Conservation (phyloP, 2,888 invertebrate genomes). For the Xestoiulus laeticollis region DNA sequence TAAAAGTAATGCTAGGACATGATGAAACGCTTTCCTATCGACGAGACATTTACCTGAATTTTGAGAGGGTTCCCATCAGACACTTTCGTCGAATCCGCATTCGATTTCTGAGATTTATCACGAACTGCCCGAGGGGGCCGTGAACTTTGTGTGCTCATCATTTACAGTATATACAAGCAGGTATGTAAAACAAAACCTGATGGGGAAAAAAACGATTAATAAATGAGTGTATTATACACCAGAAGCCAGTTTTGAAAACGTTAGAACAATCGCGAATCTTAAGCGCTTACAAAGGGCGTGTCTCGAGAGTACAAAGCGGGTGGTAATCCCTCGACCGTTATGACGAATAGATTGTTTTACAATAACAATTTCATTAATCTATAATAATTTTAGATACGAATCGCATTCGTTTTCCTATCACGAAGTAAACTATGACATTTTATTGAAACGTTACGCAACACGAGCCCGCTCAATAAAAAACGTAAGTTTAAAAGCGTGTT, state of each 20-base stretch:
- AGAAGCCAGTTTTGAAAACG: too few species aligned
- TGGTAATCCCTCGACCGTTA: too few species aligned
- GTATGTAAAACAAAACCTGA: conserved; percentile 51
- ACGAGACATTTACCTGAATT: conserved; percentile 42
- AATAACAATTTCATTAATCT: too few species aligned
- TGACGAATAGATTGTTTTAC: too few species aligned
- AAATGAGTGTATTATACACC: too few species aligned
- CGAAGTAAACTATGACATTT: too few species aligned
- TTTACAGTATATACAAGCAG: conserved; percentile 53
- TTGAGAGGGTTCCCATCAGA: conserved; percentile 15
- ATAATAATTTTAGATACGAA: too few species aligned
- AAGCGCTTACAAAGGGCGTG: background rate
- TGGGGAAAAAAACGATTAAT: background rate
- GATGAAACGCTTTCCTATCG: background rate
- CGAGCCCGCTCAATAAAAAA: too few species aligned
- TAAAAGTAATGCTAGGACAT: background rate
- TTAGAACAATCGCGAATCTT: background rate
- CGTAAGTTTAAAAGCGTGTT: too few species aligned
- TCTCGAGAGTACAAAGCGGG: background rate
- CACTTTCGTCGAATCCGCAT: conserved; percentile 18
- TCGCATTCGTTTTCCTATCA: too few species aligned
- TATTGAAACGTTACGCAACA: too few species aligned
- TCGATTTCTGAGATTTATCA: conserved; percentile 50
- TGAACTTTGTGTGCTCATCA: conserved; percentile 46
- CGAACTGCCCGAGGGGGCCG: conserved; percentile 46